Evolutionary conservation across 2,888 invertebrate species (phyloP).

Genomic region (Drosophila melanocephala): DNA sequence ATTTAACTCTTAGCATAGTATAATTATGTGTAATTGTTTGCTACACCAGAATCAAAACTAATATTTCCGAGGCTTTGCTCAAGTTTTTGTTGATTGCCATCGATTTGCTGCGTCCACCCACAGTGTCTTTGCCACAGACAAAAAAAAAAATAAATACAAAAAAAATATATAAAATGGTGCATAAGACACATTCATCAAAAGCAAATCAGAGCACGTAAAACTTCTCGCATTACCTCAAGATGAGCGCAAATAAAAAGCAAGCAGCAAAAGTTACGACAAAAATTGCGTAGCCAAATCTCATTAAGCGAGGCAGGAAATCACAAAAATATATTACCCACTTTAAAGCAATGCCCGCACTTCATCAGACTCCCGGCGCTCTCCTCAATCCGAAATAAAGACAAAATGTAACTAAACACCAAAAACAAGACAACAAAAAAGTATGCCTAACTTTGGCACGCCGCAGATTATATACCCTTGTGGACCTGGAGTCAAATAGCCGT

Average conservation of each 20-base stretch:
- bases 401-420: slow-evolving; percentile 77
- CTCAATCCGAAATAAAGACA: slow-evolving; percentile 50
- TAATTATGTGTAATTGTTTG: background rate
- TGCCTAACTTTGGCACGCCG: background rate
- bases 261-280: slow-evolving; percentile 49
- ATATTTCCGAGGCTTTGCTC: background rate
- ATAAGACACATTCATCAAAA: slow-evolving; percentile 66
- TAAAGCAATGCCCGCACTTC: slow-evolving; percentile 77
- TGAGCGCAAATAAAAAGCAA: slow-evolving; percentile 68
- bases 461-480: background rate
- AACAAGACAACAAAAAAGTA: background rate
- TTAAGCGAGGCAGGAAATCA: slow-evolving; percentile 66
- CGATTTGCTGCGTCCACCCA: slow-evolving; percentile 8
- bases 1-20: background rate
- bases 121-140: slow-evolving; percentile 8
- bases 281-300: slow-evolving; percentile 66
- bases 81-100: slow-evolving; percentile 32
- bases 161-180: background rate
- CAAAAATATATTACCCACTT: slow-evolving; percentile 80
- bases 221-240: slow-evolving; percentile 78
- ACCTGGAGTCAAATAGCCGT: background rate
- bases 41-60: background rate
- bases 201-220: slow-evolving; percentile 78
- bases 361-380: slow-evolving; percentile 47
- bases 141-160: background rate